These are phyloP conservation scores for Melanogrammus aeglefinus DNA, from an alignment of 2,797 vertebrate species.

Conservation along the genomic window DNA sequence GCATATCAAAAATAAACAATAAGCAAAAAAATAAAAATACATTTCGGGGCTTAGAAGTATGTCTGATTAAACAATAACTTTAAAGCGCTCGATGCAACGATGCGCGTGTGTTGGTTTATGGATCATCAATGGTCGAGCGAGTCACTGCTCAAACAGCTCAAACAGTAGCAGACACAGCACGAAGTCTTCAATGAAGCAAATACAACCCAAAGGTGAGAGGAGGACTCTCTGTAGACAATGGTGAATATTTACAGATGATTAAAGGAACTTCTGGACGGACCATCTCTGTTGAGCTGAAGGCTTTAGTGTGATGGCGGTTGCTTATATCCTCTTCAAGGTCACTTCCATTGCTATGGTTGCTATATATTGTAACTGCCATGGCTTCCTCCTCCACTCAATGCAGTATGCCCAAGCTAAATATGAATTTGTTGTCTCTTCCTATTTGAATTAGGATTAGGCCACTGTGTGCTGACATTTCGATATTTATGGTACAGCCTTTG, in stretches of 20 bases:
- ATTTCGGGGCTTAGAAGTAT: not conserved
- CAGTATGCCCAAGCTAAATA: not conserved
- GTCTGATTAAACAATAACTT: not conserved
- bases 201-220: not conserved
- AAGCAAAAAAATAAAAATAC: too few species aligned
- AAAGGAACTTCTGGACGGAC: not conserved
- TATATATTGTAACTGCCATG: not conserved
- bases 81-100: too few species aligned
- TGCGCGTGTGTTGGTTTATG: not conserved
- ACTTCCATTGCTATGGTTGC: not conserved
- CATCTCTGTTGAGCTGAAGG: too few species aligned
- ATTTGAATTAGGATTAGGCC: not conserved
- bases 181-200: not conserved
- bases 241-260: not conserved
- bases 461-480: not conserved
- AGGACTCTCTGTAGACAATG: not conserved
- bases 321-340: too few species aligned
- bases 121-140: not conserved
- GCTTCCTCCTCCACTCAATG: not conserved
- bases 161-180: too few species aligned
- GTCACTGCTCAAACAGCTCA: not conserved
- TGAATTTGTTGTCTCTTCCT: not conserved
- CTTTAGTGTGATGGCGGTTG: too few species aligned
- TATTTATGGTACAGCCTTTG: not conserved
- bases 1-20: too few species aligned